Conservation (phyloP, 2,113 vertebrate genomes). For the Sylvilagus bachmani region DNA sequence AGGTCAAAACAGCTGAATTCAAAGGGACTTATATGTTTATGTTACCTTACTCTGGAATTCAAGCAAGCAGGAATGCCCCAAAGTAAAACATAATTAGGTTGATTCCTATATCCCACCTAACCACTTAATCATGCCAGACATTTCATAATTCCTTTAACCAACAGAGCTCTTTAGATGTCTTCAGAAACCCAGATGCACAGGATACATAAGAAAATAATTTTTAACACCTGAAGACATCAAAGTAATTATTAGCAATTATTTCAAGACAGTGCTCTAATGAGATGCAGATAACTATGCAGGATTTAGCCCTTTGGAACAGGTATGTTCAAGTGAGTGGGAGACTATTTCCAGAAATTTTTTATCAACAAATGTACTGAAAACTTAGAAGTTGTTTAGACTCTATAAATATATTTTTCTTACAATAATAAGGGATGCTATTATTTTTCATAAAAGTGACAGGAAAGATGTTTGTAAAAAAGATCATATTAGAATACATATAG, state of each 20-base stretch:
- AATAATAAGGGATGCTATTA: not conserved
- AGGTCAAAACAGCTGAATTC: not conserved
- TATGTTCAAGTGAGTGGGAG: not conserved
- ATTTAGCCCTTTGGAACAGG: not conserved
- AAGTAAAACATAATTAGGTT: constrained; percentile 53
- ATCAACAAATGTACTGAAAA: constrained; percentile 7
- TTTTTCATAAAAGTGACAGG: not conserved
- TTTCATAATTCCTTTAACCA: constrained; percentile 55
- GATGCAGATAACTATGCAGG: not conserved
- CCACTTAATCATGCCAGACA: constrained; percentile 39
- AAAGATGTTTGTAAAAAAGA: constrained; percentile 41
- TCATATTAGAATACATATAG: not conserved
- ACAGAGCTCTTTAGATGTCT: constrained; percentile 33
- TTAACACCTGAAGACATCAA: not conserved
- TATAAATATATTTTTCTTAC: constrained; percentile 17
- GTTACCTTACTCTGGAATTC: not conserved
- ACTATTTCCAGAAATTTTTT: constrained; percentile 19
- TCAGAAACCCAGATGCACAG: constrained; percentile 45
- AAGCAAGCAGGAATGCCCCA: not conserved
- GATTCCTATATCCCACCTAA: not conserved
- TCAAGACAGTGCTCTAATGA: not conserved
- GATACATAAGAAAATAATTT: constrained; percentile 50
- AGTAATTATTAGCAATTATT: constrained; percentile 60
- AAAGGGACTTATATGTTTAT: not conserved
- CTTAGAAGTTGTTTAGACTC: not conserved